Evolutionary conservation across 2,888 invertebrate species (phyloP).

Genomic region (Macrosiphum euphorbiae): DNA sequence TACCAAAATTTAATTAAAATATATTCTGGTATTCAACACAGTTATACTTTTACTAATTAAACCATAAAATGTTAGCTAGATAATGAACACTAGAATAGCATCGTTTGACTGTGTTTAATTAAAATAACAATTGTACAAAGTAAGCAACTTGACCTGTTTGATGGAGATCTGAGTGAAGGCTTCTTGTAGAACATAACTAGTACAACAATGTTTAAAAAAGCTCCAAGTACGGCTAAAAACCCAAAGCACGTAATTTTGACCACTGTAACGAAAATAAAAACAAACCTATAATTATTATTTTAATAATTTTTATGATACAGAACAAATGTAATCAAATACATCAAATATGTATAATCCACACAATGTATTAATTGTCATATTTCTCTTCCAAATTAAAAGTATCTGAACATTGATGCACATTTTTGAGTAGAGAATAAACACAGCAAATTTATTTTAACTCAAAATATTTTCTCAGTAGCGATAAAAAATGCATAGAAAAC

Average conservation of each 20-base stretch:
- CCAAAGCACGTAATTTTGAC: slow-evolving; percentile 62
- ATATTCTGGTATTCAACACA: not conserved
- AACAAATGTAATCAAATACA: not conserved
- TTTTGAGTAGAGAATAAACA: not conserved
- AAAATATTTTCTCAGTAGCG: not conserved
- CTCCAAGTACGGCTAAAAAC: slow-evolving; percentile 65
- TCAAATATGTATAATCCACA: not conserved
- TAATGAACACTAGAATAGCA: not conserved
- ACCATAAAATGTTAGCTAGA: not conserved
- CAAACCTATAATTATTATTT: not conserved
- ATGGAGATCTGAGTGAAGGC: slow-evolving; percentile 71
- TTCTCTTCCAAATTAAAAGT: not conserved
- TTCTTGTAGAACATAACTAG: slow-evolving; percentile 72
- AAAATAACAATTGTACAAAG: slow-evolving; percentile 1
- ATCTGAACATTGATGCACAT: not conserved
- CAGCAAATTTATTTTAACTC: not conserved
- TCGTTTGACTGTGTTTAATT: not conserved
- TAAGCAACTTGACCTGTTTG: slow-evolving; percentile 70
- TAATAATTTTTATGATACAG: not conserved
- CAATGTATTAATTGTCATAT: not conserved
- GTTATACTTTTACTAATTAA: slow-evolving; percentile 20
- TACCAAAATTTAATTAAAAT: not conserved
- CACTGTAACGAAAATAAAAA: slow-evolving; percentile 52
- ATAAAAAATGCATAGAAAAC: not conserved
- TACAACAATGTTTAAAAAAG: slow-evolving; percentile 70